Conservation (phyloP, 37 sponge, comb jelly and placozoan genomes). For the Beroe forskalii region DNA sequence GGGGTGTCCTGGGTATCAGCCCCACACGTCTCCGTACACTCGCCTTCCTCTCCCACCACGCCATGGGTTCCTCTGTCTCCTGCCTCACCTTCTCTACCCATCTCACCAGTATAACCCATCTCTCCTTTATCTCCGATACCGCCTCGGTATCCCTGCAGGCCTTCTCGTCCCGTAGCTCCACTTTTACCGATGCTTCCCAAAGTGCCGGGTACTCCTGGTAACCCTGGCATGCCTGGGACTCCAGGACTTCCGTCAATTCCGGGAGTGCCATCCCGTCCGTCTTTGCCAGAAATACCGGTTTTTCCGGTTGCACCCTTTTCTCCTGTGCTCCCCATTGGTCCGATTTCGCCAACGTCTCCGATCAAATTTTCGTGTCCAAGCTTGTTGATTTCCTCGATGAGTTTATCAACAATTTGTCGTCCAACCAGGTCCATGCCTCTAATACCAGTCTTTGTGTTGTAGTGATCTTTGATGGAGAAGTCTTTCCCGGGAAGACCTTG, state of each 20-base stretch:
- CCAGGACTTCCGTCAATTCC: slow-evolving; percentile 38
- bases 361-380: background rate
- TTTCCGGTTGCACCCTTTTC: background rate
- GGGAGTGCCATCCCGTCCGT: background rate
- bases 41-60: slow-evolving; percentile 11
- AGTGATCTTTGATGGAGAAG: background rate
- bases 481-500: slow-evolving; percentile 4
- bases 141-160: background rate
- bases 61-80: background rate
- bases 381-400: background rate
- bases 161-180: background rate
- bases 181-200: background rate
- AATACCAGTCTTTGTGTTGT: slow-evolving; percentile 12
- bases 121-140: background rate
- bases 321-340: background rate
- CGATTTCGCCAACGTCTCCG: background rate
- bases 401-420: background rate
- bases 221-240: slow-evolving; percentile 12
- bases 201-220: background rate
- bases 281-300: background rate
- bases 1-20: background rate
- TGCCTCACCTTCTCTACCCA: background rate
- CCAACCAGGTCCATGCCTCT: slow-evolving; percentile 5
- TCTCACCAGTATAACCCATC: background rate
- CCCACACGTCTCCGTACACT: slow-evolving; percentile 7